Evolutionary conservation across 2,888 invertebrate species (phyloP).

Genomic region (Brenthis daphne): DNA sequence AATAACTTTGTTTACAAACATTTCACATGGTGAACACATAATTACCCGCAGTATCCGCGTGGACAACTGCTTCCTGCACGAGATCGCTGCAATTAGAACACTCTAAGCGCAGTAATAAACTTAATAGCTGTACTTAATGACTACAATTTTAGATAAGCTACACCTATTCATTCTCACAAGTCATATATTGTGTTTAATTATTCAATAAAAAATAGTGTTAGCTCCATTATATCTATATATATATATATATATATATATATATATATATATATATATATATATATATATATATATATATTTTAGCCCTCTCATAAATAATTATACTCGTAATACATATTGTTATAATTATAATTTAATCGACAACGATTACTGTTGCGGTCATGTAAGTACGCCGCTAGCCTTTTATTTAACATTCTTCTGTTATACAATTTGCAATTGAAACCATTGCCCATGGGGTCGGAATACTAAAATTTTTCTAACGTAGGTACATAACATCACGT

Average conservation of each 20-base stretch:
- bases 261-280: too few species aligned
- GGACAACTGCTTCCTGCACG: conserved; percentile 27
- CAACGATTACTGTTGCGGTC: too few species aligned
- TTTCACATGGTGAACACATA: background rate
- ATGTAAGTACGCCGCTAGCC: too few species aligned
- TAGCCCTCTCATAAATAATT: too few species aligned
- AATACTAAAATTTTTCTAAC: too few species aligned
- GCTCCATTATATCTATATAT: background rate
- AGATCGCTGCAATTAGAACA: conserved; percentile 22
- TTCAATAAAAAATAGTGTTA: background rate
- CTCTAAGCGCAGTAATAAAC: conserved; percentile 20
- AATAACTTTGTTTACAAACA: conserved; percentile 8
- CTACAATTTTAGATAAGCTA: conserved; percentile 9
- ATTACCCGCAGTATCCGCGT: conserved; percentile 6
- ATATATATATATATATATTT: background rate
- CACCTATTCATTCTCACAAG: background rate
- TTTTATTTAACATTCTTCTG: too few species aligned
- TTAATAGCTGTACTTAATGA: conserved; percentile 13
- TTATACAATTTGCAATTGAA: too few species aligned
- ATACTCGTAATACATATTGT: too few species aligned
- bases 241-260: too few species aligned
- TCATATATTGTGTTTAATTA: background rate
- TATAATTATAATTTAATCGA: too few species aligned
- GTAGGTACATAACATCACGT: too few species aligned
- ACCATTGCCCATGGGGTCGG: too few species aligned